Conservation (phyloP, 2,888 invertebrate species). For the Lasioglossum vierecki region DNA sequence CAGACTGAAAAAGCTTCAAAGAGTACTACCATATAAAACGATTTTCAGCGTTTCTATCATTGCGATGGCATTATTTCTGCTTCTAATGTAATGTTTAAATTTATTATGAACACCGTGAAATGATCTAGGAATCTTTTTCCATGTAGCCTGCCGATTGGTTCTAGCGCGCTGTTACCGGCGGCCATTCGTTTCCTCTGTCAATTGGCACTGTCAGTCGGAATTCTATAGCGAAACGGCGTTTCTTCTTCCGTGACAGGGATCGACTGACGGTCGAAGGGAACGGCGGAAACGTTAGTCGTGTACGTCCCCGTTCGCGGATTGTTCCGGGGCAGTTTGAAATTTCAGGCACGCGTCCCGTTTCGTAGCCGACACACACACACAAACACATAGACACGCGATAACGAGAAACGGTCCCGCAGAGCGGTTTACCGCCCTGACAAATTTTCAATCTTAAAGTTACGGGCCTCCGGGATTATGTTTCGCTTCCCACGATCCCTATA, state of each 20-base stretch:
- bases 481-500: constrained; percentile 8
- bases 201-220: constrained; percentile 74
- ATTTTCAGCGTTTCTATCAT: constrained; percentile 66
- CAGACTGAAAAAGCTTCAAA: neutral
- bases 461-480: neutral
- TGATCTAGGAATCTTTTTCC: neutral
- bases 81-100: neutral
- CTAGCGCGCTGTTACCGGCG: constrained; percentile 66
- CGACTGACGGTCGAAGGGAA: constrained; percentile 22
- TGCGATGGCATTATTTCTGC: constrained; percentile 61
- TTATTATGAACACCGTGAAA: neutral
- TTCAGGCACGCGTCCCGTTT: constrained; percentile 40
- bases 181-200: constrained; percentile 77
- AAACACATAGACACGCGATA: constrained; percentile 2
- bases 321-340: constrained; percentile 37
- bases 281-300: constrained; percentile 31
- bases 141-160: neutral
- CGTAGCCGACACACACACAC: neutral
- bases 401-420: constrained; percentile 15
- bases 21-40: neutral
- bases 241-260: constrained; percentile 64
- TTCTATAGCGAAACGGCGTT: constrained; percentile 59
- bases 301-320: constrained; percentile 18
- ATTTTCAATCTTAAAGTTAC: constrained; percentile 38
- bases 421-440: constrained; percentile 19